These are phyloP conservation scores for Rhogogaster chlorosoma DNA, from an alignment of 2,888 invertebrate species.

Conservation along the genomic window DNA sequence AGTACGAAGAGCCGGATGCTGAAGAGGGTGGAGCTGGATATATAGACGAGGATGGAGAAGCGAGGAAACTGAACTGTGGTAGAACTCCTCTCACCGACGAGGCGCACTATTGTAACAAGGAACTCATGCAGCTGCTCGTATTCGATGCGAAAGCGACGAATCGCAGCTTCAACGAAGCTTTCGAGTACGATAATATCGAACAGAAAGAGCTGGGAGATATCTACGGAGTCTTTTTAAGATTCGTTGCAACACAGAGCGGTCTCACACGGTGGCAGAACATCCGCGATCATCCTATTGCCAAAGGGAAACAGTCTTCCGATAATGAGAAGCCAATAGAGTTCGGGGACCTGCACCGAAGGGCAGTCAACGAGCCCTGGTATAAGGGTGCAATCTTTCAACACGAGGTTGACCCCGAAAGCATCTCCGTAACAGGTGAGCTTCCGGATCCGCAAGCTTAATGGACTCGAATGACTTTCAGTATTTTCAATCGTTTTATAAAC, in stretches of 20 bases:
- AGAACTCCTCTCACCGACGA: constrained; percentile 83
- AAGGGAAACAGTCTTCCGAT: neutral
- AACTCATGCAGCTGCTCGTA: constrained; percentile 90
- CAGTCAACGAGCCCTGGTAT: constrained; percentile 95
- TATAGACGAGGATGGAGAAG: constrained; percentile 68
- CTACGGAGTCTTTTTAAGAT: constrained; percentile 88
- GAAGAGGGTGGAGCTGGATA: constrained; percentile 69
- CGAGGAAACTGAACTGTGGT: constrained; percentile 80
- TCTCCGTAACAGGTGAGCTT: constrained; percentile 70
- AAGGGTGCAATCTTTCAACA: constrained; percentile 93
- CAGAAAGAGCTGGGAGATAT: constrained; percentile 81
- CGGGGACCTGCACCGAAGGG: constrained; percentile 86
- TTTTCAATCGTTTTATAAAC: neutral
- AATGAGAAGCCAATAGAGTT: constrained; percentile 80
- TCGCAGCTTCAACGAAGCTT: constrained; percentile 76
- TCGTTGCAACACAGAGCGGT: constrained; percentile 94
- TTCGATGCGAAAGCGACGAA: constrained; percentile 92
- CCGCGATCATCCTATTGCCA: neutral
- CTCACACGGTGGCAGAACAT: constrained; percentile 89
- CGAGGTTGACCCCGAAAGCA: constrained; percentile 84
- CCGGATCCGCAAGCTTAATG: neutral
- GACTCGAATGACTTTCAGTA: neutral
- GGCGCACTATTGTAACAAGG: constrained; percentile 91
- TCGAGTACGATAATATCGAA: constrained; percentile 74
- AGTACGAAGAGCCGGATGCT: constrained; percentile 79